Percentiles rank a stretch among this genome's conserved stretches.
Evolutionary conservation across 2,888 invertebrate genomes (phyloP).

Genomic region (Pristionchus arcanus): DNA sequence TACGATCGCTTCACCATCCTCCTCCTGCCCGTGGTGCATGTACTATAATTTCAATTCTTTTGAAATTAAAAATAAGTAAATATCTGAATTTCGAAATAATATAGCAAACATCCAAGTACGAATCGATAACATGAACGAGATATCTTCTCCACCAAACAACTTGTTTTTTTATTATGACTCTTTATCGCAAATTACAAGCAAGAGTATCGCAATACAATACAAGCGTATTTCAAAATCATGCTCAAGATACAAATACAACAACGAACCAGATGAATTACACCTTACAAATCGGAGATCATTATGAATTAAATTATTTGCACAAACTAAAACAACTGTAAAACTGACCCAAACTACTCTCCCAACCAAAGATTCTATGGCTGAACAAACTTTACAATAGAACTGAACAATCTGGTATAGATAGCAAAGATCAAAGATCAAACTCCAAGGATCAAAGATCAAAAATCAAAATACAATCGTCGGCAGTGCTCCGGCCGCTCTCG

Average conservation of each 20-base stretch:
- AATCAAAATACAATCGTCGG: slow-evolving; percentile 14
- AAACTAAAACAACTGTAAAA: not conserved
- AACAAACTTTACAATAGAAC: not conserved
- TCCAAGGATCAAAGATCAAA: not conserved
- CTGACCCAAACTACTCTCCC: not conserved
- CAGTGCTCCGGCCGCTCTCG: slow-evolving; percentile 21
- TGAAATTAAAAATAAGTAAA: not conserved
- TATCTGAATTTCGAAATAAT: not conserved
- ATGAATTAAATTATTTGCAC: not conserved
- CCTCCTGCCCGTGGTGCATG: slow-evolving; percentile 11
- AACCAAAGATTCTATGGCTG: not conserved
- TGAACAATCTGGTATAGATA: not conserved
- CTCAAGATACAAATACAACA: not conserved
- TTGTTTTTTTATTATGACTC: not conserved
- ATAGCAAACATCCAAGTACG: not conserved
- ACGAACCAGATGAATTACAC: not conserved
- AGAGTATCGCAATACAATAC: not conserved
- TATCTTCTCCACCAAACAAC: not conserved
- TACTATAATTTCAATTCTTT: not conserved
- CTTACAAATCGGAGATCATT: not conserved
- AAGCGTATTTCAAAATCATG: not conserved
- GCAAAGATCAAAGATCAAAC: not conserved
- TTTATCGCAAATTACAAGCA: not conserved
- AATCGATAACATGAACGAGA: not conserved
- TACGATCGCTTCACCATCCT: slow-evolving; percentile 27